Evolutionary conservation across 1,140 invertebrate genomes (phyloP).

Genomic region (Venustaconcha ellipsiformis): DNA sequence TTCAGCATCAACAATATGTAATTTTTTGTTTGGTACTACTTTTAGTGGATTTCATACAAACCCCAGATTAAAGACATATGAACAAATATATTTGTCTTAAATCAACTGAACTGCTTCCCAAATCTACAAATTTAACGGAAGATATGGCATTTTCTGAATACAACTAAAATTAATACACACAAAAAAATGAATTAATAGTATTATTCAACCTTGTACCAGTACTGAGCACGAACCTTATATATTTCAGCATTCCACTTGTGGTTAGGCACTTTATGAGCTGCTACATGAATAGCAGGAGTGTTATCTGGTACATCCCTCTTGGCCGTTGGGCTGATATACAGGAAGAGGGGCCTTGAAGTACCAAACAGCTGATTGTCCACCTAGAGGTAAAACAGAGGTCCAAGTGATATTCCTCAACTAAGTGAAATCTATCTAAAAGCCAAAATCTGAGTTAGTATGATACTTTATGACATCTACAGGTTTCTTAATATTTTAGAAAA

Average conservation of each 20-base stretch:
- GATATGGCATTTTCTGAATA: slow-evolving; percentile 13
- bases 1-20: no score
- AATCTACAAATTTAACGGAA: slow-evolving; percentile 20
- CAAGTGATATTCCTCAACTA: no score
- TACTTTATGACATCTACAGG: no score
- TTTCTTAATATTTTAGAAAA: no score
- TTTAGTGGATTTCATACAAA: no score
- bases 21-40: no score
- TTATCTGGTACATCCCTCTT: slow-evolving; percentile 54
- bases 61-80: no score
- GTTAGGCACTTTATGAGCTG: slow-evolving; percentile 73
- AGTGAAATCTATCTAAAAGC: no score
- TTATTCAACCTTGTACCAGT: background rate
- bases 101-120: no score
- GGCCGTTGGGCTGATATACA: slow-evolving; percentile 75
- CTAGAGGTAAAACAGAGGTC: slow-evolving; percentile 43
- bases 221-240: slow-evolving; percentile 73
- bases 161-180: background rate
- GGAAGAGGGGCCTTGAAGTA: slow-evolving; percentile 83
- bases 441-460: no score
- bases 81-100: no score
- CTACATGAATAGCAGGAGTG: slow-evolving; percentile 69
- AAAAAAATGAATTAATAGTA: background rate
- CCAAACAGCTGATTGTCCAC: slow-evolving; percentile 91
- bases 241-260: slow-evolving; percentile 82